Evolutionary conservation across 2,888 invertebrate genomes (phyloP).

Genomic region (Pristionchus japonicus): DNA sequence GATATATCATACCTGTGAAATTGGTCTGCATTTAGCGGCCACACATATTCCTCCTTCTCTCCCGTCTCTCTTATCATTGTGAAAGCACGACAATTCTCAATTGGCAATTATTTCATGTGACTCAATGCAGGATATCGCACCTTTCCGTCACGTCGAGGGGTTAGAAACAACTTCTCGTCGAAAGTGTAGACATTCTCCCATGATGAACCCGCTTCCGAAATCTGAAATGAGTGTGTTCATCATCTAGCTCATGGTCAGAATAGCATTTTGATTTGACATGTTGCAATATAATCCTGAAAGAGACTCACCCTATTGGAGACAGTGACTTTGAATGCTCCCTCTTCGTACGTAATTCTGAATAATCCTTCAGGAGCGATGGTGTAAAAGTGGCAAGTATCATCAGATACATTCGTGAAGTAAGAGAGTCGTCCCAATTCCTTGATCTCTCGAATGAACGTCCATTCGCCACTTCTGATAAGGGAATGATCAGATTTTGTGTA

Average conservation of each 20-base stretch:
- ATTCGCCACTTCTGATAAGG: conserved; percentile 3
- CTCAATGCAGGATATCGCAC: neutral
- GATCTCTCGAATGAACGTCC: neutral
- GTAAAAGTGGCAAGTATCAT: conserved; percentile 26
- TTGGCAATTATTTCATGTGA: neutral
- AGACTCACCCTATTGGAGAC: neutral
- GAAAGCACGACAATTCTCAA: neutral
- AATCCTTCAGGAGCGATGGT: neutral
- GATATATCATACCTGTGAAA: neutral
- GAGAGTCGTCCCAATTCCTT: neutral
- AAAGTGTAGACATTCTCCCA: conserved; percentile 38
- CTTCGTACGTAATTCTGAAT: neutral
- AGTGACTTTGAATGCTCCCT: neutral
- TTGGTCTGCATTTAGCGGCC: neutral
- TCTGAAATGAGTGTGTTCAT: no score
- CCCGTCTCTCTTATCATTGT: neutral
- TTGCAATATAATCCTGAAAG: neutral
- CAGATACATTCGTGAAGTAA: conserved; percentile 22
- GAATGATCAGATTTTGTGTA: neutral
- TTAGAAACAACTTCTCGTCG: conserved; percentile 7
- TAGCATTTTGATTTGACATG: no score
- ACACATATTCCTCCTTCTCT: neutral
- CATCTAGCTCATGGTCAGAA: no score
- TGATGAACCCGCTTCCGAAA: neutral
- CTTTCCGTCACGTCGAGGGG: neutral